These are phyloP conservation scores for Nerophis lumbriciformis DNA, from an alignment of 2,113 vertebrate genomes.

Conservation along the genomic window DNA sequence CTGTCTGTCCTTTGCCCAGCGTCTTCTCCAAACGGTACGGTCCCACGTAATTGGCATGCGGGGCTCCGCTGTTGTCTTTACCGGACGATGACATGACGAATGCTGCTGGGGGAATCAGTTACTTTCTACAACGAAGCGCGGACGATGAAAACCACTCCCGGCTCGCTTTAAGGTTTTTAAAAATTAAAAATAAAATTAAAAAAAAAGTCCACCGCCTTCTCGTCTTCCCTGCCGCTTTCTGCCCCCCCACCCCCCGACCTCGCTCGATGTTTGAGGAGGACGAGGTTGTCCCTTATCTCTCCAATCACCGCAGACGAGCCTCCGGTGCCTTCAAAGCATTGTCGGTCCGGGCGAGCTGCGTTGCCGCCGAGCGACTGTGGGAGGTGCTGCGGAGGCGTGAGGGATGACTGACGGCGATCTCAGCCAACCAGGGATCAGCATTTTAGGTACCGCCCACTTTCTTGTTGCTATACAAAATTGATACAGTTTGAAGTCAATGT, in stretches of 20 bases:
- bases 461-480: slow-evolving; percentile 40
- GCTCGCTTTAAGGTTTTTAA: slow-evolving; percentile 29
- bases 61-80: slow-evolving; percentile 94
- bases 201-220: slow-evolving; percentile 56
- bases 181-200: too few species aligned
- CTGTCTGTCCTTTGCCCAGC: slow-evolving; percentile 99
- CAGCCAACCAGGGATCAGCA: slow-evolving; percentile 44
- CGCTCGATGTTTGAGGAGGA: slow-evolving; percentile 48
- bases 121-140: slow-evolving; percentile 47
- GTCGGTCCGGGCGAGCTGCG: slow-evolving; percentile 48
- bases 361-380: slow-evolving; percentile 63
- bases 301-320: slow-evolving; percentile 63
- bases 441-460: slow-evolving; percentile 25
- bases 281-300: slow-evolving; percentile 47
- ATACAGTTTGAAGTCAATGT: background rate
- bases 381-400: slow-evolving; percentile 58
- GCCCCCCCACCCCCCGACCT: slow-evolving; percentile 27
- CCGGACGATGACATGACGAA: slow-evolving; percentile 91
- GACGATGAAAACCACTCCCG: slow-evolving; percentile 51
- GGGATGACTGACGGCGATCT: slow-evolving; percentile 47
- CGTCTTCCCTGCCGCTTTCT: slow-evolving; percentile 24
- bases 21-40: slow-evolving; percentile 99
- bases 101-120: slow-evolving; percentile 37
- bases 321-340: slow-evolving; percentile 65
- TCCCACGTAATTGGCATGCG: slow-evolving; percentile 98